Evolutionary conservation across 1,140 invertebrate genomes (phyloP).

Genomic region (Luehdorfia chinensis): DNA sequence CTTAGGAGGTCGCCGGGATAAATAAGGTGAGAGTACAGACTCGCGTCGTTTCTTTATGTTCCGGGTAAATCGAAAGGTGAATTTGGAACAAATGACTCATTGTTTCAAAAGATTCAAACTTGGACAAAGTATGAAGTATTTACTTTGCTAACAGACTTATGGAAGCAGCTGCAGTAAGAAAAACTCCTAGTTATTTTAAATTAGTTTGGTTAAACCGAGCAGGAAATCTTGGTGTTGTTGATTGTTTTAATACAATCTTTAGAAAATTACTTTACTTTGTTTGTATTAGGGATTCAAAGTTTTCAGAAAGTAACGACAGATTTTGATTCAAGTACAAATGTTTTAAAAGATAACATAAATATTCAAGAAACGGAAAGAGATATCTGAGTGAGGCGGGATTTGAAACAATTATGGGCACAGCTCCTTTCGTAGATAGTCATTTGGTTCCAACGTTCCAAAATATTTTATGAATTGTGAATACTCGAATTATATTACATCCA

Average conservation of each 20-base stretch:
- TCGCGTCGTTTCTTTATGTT: constrained; percentile 21
- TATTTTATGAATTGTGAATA: no score
- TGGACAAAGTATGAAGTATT: background rate
- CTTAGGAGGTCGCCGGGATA: constrained; percentile 36
- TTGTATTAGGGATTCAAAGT: background rate
- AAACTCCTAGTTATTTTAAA: background rate
- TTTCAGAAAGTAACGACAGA: background rate
- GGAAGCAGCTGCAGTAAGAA: constrained; percentile 4
- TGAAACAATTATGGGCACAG: no score
- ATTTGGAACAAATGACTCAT: constrained; percentile 9
- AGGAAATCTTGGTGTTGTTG: background rate
- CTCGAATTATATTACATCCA: no score
- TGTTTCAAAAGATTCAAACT: background rate
- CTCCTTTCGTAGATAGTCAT: no score
- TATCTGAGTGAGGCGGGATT: no score
- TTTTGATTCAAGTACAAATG: background rate
- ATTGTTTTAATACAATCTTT: background rate
- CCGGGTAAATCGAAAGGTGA: constrained; percentile 16
- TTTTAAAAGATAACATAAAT: no score
- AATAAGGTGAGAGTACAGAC: constrained; percentile 27
- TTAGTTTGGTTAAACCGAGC: background rate
- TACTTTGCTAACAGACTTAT: background rate
- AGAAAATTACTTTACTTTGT: background rate
- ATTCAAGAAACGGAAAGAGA: no score
- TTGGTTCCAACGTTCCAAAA: no score